A percentile compares a stretch with the other conserved stretches of the same genome.
phyloP scores from a whole-genome alignment of 2,888 invertebrate genomes.

The Leuctra nigra region DNA sequence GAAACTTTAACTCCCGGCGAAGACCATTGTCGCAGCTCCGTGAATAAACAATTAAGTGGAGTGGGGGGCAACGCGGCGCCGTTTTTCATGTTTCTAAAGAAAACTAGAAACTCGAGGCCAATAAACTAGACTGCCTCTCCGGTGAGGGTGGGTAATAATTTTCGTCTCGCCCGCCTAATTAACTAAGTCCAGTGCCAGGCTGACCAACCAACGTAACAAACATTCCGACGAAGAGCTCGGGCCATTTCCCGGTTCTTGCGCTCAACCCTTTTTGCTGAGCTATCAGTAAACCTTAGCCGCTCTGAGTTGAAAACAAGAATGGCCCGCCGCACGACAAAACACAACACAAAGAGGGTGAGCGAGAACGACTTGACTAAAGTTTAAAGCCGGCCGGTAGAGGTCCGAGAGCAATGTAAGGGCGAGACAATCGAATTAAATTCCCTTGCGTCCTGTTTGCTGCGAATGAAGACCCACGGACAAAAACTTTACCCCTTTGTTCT shows the following conservation, averaged over 20 bases:
- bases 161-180: conserved; percentile 14
- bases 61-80: not conserved
- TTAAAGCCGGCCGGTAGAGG: conserved; percentile 2
- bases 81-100: not conserved
- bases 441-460: conserved; percentile 26
- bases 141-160: conserved; percentile 1
- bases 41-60: conserved; percentile 1
- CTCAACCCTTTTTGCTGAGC: not conserved
- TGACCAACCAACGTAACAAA: not conserved
- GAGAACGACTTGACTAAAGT: conserved; percentile 17
- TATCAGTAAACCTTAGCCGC: conserved; percentile 4
- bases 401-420: conserved; percentile 5
- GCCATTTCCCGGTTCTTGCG: not conserved
- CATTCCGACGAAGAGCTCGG: not conserved
- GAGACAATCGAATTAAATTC: conserved; percentile 28
- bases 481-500: conserved; percentile 19
- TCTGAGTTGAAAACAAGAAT: conserved; percentile 13
- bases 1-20: not conserved
- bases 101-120: not conserved
- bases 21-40: not conserved
- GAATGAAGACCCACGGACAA: conserved; percentile 23
- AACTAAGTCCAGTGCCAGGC: conserved; percentile 10
- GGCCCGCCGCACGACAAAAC: conserved; percentile 8
- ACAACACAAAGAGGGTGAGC: conserved; percentile 11
- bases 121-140: not conserved